These are phyloP conservation scores for Dasysyrphus tricinctus DNA, from an alignment of 2,888 invertebrate species.

Conservation along the genomic window DNA sequence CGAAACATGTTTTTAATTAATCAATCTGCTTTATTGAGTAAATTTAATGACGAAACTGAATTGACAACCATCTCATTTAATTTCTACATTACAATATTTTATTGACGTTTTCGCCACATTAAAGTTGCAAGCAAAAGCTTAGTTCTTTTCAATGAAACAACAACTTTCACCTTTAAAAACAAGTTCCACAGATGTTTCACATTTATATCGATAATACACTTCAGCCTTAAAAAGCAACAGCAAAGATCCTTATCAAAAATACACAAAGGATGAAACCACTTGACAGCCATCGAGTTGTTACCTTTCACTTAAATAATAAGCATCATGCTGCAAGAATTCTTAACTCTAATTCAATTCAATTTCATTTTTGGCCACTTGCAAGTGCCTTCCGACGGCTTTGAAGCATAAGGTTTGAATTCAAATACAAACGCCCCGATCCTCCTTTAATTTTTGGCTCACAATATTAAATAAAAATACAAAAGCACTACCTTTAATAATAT, in stretches of 20 bases:
- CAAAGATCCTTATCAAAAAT: constrained; percentile 19
- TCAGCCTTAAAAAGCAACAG: neutral
- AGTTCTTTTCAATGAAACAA: neutral
- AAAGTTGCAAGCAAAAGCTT: too few relatives aligned
- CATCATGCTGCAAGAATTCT: neutral
- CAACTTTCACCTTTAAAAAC: neutral
- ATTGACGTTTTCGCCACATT: too few relatives aligned
- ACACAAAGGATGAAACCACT: constrained; percentile 15
- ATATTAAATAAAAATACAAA: constrained; percentile 22
- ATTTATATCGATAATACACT: neutral
- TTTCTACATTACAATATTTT: too few relatives aligned
- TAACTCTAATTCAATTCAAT: constrained; percentile 30
- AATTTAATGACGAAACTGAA: too few relatives aligned
- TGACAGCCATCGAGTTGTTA: neutral
- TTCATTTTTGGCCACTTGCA: neutral
- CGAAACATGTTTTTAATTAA: too few relatives aligned
- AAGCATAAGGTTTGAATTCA: neutral
- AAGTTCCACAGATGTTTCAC: neutral
- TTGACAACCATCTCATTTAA: too few relatives aligned
- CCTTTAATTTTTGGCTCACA: constrained; percentile 29
- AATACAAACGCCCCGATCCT: constrained; percentile 42
- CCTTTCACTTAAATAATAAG: neutral
- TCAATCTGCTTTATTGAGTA: too few relatives aligned
- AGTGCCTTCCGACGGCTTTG: neutral
- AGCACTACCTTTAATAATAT: constrained; percentile 42